These are phyloP conservation scores for Drosophila phalerata DNA, from an alignment of 2,888 invertebrate species.

Conservation along the genomic window DNA sequence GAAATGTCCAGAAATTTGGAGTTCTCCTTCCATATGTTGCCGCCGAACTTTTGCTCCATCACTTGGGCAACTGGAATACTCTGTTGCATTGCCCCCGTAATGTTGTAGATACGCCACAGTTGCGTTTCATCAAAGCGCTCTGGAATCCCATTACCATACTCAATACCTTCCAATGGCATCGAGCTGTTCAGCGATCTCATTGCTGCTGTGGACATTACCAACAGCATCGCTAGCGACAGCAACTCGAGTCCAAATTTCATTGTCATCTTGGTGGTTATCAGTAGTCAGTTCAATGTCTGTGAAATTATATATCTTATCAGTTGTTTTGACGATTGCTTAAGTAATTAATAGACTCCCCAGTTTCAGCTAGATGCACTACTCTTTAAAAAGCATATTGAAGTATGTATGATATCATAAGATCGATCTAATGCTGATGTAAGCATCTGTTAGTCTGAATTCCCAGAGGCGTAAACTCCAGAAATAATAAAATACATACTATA, in stretches of 20 bases:
- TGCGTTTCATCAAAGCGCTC: constrained; percentile 82
- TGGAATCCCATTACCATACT: constrained; percentile 66
- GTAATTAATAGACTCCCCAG: constrained; percentile 20
- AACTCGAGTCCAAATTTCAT: constrained; percentile 9
- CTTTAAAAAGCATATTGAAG: not conserved
- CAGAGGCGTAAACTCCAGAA: not conserved
- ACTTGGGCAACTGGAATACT: constrained; percentile 70
- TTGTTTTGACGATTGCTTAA: constrained; percentile 8
- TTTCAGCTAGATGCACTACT: not conserved
- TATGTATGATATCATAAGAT: constrained; percentile 3
- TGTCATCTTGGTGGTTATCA: constrained; percentile 16
- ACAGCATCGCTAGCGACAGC: constrained; percentile 35
- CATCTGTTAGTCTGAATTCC: not conserved
- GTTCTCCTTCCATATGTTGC: constrained; percentile 84
- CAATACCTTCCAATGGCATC: not conserved
- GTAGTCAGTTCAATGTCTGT: constrained; percentile 17
- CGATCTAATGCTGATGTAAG: constrained; percentile 11
- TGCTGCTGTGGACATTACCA: constrained; percentile 5
- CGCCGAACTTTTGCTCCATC: constrained; percentile 82
- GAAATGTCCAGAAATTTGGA: constrained; percentile 88
- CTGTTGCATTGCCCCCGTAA: constrained; percentile 70
- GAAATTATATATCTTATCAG: constrained; percentile 30
- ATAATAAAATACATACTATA: not conserved
- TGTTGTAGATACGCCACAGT: constrained; percentile 84
- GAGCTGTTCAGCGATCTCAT: constrained; percentile 13